Evolutionary conservation across 2,888 invertebrate species (phyloP), one percentile per base, ranked within the genome.

Genomic region (Hirtodrosophila histrioides): DNA sequence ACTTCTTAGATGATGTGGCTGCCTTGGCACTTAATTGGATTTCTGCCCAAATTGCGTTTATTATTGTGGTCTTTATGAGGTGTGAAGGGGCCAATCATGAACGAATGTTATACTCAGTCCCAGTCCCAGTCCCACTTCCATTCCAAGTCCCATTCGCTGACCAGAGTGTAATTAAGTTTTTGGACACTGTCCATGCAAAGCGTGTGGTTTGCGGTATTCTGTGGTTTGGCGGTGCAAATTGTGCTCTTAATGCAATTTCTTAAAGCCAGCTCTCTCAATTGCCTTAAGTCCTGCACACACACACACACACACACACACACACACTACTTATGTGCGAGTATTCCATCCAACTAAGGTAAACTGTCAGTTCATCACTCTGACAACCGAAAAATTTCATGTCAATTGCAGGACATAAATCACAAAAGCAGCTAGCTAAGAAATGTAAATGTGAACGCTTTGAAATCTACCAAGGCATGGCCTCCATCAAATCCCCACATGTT

Each of bases 41-140:
- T 85, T 85, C 72, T 86, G 84, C 78, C 87, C 75, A 84, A 84
- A 86, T 83, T 86, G 81, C 84, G 84, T 81, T 81, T 84, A 84
- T 81, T 84, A 78, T 69, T 84, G 86, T 74, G 81, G 69, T 69
- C 78, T 74, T 86, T 81, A 86, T 84, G 83, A 84, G 84, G 84
- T 84, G 86, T 75, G 81, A 84, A 86, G 82, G 75, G 69, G 80
- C 78, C 78, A 86, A 82, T 79, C 68, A 80, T 70, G 54, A 61
- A 27, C 53, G 40, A 48, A 40, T 60, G 46, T 53, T 41, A 48
- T 27, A 17, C 39, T 58, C 50, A 51, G 36, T 17, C 17, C 17
- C 17, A 27, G 2, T 7, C 39, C 58, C 50, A 51, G 36, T 17
- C 17, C 17, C 17, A 27, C 27, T 7, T 35, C 29, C 43, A 54